Evolutionary conservation across 2,797 vertebrate genomes (phyloP), one percentile per base, ranked within the genome.

Genomic region (Sphenopsis melanotis): DNA sequence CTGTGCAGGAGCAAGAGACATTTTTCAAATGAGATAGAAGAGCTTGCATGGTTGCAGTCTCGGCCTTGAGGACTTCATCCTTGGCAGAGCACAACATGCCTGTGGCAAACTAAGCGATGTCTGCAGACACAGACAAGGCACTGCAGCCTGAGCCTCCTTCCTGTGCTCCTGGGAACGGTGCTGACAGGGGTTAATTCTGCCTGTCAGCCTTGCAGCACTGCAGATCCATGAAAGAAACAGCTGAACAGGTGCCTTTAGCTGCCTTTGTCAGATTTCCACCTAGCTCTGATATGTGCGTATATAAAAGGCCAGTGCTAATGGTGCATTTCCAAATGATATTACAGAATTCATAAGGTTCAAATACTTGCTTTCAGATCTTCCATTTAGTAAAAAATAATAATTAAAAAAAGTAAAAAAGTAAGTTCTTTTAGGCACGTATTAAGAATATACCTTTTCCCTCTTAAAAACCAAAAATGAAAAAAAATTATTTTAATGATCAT

Each of bases 231-330:
- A 41, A 82, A 64, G n/a, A 74, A 80, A 74, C 6, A 83, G 60
- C n/a, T 71, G 36, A 80, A 75, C 5, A 69, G 22, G 16, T 39
- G 39, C 39, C 39, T 39, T 39, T 26, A 81, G 8, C 27, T 83
- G 36, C 0, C 3, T 16, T 9, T 37, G 46, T 24, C 59, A 59
- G 42, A 42, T 37, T 86, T 78, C 11, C 55, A 56, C 0, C 0
- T 11, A 76, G 36, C 26, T 78, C 26, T 57, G n/a, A 32, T 57
- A 20, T 6, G 2, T 64, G 14, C 37, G 7, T 12, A 15, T 32
- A 65, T 36, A 81, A 75, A 89, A 70, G 23, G 10, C 11, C 39
- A 55, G 12, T 15, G 13, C 20, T 81, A 83, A 86, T 18, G 16
- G 44, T 83, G 15, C 6, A 47, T 90, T 90, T 88, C 53, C 42